Conservation (phyloP, 2,888 invertebrate species). For the Drosophila kambysellisi region DNA sequence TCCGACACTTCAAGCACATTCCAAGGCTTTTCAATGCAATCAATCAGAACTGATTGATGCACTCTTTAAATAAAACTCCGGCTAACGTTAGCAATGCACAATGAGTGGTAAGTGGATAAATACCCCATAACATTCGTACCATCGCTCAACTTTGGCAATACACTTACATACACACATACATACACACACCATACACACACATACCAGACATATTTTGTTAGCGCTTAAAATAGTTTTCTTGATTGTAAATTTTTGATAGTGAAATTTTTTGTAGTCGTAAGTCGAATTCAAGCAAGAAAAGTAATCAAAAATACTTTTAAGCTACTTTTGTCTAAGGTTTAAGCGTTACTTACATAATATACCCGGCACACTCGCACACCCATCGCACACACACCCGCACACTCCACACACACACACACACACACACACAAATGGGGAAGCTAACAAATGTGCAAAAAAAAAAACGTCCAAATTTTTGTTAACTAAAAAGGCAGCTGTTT, state of each 20-base stretch:
- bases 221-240: constrained; percentile 57
- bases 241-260: constrained; percentile 50
- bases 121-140: constrained; percentile 19
- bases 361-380: constrained; percentile 38
- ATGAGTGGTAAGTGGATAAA: constrained; percentile 18
- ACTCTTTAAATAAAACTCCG: constrained; percentile 2
- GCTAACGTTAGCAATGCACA: constrained; percentile 36
- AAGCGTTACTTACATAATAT: constrained; percentile 52
- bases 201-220: constrained; percentile 63
- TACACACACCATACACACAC: constrained; percentile 37
- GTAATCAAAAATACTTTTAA: constrained; percentile 67
- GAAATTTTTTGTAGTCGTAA: constrained; percentile 56
- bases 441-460: constrained; percentile 48
- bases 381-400: constrained; percentile 21
- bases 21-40: constrained; percentile 25
- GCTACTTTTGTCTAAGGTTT: constrained; percentile 74
- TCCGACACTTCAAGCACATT: constrained; percentile 62
- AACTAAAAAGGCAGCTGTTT: constrained; percentile 43
- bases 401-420: constrained; percentile 35
- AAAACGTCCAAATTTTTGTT: constrained; percentile 28
- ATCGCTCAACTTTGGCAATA: constrained; percentile 46
- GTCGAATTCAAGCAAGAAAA: constrained; percentile 37
- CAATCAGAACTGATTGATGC: constrained; percentile 18
- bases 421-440: constrained; percentile 37
- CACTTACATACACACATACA: constrained; percentile 32